Evolutionary conservation across 2,888 invertebrate species (phyloP).

Genomic region (Zaprionus obscuricornis): DNA sequence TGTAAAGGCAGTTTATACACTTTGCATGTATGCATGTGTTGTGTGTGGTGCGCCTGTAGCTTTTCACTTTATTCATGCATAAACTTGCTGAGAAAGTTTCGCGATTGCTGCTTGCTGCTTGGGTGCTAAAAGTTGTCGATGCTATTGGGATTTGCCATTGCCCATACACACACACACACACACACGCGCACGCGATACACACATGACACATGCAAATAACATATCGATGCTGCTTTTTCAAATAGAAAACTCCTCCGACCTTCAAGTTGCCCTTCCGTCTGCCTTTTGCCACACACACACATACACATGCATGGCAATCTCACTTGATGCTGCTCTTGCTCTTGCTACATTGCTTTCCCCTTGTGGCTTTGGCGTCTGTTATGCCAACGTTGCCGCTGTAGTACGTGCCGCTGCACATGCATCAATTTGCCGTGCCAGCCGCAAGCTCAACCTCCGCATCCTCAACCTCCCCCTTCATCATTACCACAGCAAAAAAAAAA

Average conservation of each 20-base stretch:
- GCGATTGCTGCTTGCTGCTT: constrained; percentile 39
- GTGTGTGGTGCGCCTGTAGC: constrained; percentile 33
- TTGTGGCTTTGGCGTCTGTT: constrained; percentile 50
- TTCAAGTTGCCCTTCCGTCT: background rate
- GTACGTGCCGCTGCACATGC: constrained; percentile 56
- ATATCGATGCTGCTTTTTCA: constrained; percentile 59
- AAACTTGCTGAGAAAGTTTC: constrained; percentile 56
- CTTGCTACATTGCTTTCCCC: constrained; percentile 32
- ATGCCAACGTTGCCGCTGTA: constrained; percentile 34
- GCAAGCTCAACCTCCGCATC: constrained; percentile 10
- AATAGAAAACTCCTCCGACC: constrained; percentile 1
- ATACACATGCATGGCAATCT: too few relatives aligned
- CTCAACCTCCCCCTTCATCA: background rate
- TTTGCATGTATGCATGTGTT: constrained; percentile 2
- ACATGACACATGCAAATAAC: constrained; percentile 51
- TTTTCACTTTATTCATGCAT: constrained; percentile 62
- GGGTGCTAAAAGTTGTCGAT: constrained; percentile 41
- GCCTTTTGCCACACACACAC: background rate
- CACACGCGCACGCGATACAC: background rate
- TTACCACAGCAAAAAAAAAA: background rate
- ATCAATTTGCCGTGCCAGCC: constrained; percentile 47
- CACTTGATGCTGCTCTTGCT: too few relatives aligned
- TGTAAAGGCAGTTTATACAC: constrained; percentile 1
- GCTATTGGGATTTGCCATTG: constrained; percentile 47
- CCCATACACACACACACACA: background rate